Conservation (phyloP, 2,113 vertebrate species). For the Apus apus region DNA sequence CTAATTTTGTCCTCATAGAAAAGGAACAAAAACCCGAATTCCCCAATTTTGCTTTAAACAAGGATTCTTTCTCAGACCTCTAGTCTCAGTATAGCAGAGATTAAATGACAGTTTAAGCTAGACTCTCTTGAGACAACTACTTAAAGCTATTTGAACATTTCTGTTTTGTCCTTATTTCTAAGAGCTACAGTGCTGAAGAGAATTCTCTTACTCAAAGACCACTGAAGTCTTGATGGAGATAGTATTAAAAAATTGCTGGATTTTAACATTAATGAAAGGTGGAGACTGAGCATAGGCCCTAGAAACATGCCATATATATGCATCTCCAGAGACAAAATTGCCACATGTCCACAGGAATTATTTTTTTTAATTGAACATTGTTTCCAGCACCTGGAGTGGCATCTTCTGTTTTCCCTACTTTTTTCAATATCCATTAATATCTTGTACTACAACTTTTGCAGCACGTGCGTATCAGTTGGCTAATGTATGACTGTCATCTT, state of each 20-base stretch:
- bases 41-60: conserved; percentile 6
- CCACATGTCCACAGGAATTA: background rate
- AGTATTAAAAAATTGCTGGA: conserved; percentile 12
- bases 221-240: background rate
- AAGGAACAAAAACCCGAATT: background rate
- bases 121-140: conserved; percentile 1
- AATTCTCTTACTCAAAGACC: conserved; percentile 33
- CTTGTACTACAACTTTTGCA: background rate
- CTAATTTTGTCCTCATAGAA: background rate
- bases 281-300: background rate
- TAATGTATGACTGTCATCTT: background rate
- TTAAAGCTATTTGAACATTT: conserved; percentile 49
- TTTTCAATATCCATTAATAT: background rate
- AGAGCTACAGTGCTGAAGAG: conserved; percentile 22
- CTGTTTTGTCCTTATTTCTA: conserved; percentile 42
- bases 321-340: conserved; percentile 1
- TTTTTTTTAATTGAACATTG: background rate
- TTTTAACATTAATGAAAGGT: conserved; percentile 1
- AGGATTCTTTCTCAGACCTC: conserved; percentile 3
- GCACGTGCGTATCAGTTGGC: background rate
- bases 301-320: background rate
- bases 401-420: background rate
- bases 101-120: conserved; percentile 44
- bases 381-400: background rate
- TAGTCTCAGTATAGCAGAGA: conserved; percentile 33